Conservation (phyloP, 2,888 invertebrate genomes). For the Tachina lurida region DNA sequence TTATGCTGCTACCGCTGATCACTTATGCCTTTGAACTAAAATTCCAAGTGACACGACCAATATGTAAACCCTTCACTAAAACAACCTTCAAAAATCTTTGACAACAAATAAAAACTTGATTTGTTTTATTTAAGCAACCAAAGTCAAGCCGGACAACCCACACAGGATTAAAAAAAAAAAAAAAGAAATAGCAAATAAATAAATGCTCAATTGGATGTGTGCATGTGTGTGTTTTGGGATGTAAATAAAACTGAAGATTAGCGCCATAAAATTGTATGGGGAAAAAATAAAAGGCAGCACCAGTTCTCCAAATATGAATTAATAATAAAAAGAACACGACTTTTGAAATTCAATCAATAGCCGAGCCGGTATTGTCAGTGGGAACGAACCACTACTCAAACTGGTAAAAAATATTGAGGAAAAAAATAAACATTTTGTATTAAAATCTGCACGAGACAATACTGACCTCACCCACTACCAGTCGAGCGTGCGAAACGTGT, state of each 20-base stretch:
- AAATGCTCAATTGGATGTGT: background rate
- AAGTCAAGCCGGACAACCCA: constrained; percentile 14
- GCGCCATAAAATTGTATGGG: background rate
- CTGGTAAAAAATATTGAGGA: background rate
- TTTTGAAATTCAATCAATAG: constrained; percentile 32
- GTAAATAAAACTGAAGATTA: constrained; percentile 35
- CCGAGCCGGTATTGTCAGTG: constrained; percentile 33
- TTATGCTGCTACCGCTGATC: too few relatives aligned
- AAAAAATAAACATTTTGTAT: background rate
- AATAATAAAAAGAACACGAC: constrained; percentile 17
- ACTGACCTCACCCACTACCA: constrained; percentile 81
- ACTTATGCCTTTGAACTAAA: too few relatives aligned
- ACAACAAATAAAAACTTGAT: constrained; percentile 53
- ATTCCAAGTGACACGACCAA: too few relatives aligned
- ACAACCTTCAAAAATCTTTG: constrained; percentile 58
- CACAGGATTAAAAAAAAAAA: constrained; percentile 13
- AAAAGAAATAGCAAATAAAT: constrained; percentile 3
- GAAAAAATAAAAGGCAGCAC: background rate
- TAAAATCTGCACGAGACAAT: constrained; percentile 68
- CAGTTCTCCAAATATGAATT: constrained; percentile 35
- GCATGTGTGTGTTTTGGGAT: constrained; percentile 3
- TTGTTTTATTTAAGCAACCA: background rate
- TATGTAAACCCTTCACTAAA: constrained; percentile 18
- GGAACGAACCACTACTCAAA: constrained; percentile 13
- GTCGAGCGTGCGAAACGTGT: constrained; percentile 72